Conservation (phyloP, 2,888 invertebrate species). For the Hofmannophila pseudospretella region DNA sequence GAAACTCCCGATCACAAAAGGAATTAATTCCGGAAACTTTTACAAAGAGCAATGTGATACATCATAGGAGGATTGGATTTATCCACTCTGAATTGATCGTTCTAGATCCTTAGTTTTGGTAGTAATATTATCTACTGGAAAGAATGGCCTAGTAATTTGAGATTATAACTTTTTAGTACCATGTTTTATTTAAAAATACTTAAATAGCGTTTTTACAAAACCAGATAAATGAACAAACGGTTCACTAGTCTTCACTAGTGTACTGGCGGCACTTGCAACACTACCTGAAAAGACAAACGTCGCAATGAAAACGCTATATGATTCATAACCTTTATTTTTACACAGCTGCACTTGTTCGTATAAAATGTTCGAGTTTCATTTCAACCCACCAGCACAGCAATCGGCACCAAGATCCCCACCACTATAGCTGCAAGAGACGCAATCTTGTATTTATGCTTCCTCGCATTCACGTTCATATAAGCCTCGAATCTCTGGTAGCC, state of each 20-base stretch:
- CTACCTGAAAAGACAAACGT: constrained; percentile 15
- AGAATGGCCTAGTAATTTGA: too few species aligned
- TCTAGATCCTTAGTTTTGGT: too few species aligned
- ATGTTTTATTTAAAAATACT: too few species aligned
- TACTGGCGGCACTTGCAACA: constrained; percentile 9
- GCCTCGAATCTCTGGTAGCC: constrained; percentile 55
- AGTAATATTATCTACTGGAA: too few species aligned
- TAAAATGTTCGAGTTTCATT: not conserved
- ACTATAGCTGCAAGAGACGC: constrained; percentile 54
- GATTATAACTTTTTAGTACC: too few species aligned
- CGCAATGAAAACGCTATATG: constrained; percentile 8
- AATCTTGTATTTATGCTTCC: constrained; percentile 60
- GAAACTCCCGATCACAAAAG: too few species aligned
- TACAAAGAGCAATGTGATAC: too few species aligned
- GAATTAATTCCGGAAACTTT: too few species aligned
- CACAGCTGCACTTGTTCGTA: not conserved
- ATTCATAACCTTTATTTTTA: constrained; percentile 9
- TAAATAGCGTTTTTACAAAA: too few species aligned
- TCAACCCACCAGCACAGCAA: constrained; percentile 42
- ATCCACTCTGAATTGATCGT: too few species aligned
- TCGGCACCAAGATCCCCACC: constrained; percentile 53
- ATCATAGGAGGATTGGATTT: too few species aligned
- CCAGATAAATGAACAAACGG: too few species aligned
- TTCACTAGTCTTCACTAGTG: constrained; percentile 9
- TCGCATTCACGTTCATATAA: constrained; percentile 54